phyloP scores from a whole-genome alignment of 1,140 invertebrate genomes.

The Solenopsis invicta region DNA sequence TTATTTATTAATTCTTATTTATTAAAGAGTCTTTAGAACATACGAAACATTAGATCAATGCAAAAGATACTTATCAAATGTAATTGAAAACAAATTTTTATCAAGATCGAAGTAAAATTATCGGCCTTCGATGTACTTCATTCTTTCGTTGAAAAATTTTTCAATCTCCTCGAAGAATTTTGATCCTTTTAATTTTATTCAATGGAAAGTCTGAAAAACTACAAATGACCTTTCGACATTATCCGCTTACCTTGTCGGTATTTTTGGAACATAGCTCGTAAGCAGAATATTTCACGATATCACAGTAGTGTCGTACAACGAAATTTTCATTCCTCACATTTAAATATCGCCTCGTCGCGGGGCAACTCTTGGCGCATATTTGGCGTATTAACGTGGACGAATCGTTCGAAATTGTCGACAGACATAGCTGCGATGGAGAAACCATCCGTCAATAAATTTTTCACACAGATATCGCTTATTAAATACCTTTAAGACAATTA shows the following conservation, averaged over 20 bases:
- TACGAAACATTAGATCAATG: neutral
- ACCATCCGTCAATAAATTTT: neutral
- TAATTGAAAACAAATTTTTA: neutral
- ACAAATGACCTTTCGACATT: neutral
- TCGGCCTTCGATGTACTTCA: too few species aligned
- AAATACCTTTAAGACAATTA: slow-evolving; percentile 55
- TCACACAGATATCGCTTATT: neutral
- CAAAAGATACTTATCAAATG: neutral
- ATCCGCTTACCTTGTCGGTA: slow-evolving; percentile 59
- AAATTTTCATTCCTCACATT: slow-evolving; percentile 41
- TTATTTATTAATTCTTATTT: too few species aligned
- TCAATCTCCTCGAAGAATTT: neutral
- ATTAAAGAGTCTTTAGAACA: too few species aligned
- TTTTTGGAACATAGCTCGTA: slow-evolving; percentile 62
- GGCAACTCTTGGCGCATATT: neutral
- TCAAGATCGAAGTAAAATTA: neutral
- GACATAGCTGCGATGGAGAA: slow-evolving; percentile 42
- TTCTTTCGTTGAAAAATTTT: neutral
- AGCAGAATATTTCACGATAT: slow-evolving; percentile 54
- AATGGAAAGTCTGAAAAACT: neutral
- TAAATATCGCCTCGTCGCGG: slow-evolving; percentile 22
- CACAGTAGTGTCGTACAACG: slow-evolving; percentile 56
- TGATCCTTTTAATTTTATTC: neutral
- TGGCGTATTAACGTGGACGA: slow-evolving; percentile 10
- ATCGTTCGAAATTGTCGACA: slow-evolving; percentile 26